A percentile compares a stretch with the other conserved stretches of the same genome.
phyloP scores from a whole-genome alignment of 2,797 vertebrate genomes.

The Lepus oiostolus region DNA sequence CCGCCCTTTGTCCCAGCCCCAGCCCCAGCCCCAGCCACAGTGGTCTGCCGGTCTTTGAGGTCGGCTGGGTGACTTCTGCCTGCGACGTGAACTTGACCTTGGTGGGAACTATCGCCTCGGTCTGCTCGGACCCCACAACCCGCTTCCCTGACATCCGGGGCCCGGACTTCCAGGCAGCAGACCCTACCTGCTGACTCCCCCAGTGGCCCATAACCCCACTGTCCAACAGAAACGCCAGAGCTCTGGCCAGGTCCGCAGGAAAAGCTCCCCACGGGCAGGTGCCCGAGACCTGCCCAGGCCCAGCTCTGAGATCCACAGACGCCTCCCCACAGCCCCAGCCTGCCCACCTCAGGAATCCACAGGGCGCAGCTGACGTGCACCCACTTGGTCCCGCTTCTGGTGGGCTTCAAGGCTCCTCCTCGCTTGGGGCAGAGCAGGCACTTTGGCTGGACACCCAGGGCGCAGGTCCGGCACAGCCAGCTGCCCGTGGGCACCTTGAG shows the following conservation, averaged over 20 bases:
- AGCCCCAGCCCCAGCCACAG: neutral
- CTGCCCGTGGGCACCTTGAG: slow-evolving; percentile 97
- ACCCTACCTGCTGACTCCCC: neutral
- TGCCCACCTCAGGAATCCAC: slow-evolving; percentile 98
- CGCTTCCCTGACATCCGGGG: neutral
- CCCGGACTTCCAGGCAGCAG: neutral
- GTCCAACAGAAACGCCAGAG: neutral
- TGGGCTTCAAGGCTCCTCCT: slow-evolving; percentile 97
- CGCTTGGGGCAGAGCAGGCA: slow-evolving; percentile 98
- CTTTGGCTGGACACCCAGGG: slow-evolving; percentile 96
- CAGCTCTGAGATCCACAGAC: neutral
- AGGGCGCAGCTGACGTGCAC: slow-evolving; percentile 99
- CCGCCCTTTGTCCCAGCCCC: neutral
- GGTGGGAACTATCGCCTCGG: neutral
- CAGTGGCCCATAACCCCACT: too few relatives aligned
- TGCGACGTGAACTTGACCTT: neutral
- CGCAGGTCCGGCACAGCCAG: slow-evolving; percentile 97
- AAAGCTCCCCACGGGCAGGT: neutral
- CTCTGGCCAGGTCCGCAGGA: neutral
- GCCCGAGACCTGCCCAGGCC: neutral
- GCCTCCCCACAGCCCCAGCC: neutral
- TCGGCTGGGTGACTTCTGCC: neutral
- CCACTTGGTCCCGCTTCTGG: slow-evolving; percentile 98
- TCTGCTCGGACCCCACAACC: too few relatives aligned
- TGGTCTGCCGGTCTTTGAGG: neutral